Conservation (phyloP, 1,140 invertebrate genomes). For the Drosophila micromelanica region DNA sequence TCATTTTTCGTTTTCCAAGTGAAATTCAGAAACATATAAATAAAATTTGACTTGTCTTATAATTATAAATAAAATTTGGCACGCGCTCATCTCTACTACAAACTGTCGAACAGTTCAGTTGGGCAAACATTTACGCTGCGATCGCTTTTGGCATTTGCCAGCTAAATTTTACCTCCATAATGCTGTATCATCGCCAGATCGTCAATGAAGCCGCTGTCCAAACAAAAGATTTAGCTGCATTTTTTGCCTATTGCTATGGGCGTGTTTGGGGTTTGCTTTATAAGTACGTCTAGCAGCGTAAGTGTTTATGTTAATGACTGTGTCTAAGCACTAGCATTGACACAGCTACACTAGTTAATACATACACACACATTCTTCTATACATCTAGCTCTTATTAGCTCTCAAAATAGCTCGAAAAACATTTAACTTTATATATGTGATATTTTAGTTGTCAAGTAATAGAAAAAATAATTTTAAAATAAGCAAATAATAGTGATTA, state of each 20-base stretch:
- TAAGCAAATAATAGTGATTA: too few relatives aligned
- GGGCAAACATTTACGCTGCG: conserved; percentile 57
- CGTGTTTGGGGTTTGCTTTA: conserved; percentile 3
- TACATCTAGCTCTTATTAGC: neutral
- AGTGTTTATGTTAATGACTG: conserved; percentile 35
- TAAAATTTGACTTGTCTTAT: neutral
- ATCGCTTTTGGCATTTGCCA: conserved; percentile 57
- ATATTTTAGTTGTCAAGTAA: too few relatives aligned
- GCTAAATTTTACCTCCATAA: neutral
- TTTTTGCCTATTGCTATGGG: conserved; percentile 6
- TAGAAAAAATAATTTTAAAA: neutral
- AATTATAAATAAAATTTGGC: too few relatives aligned
- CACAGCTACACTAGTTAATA: conserved; percentile 1
- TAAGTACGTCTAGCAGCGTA: conserved; percentile 26
- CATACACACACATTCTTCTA: neutral
- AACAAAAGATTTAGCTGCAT: too few relatives aligned
- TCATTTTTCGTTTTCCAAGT: too few relatives aligned
- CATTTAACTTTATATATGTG: neutral
- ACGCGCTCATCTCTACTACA: too few relatives aligned
- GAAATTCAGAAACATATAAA: too few relatives aligned
- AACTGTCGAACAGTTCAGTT: conserved; percentile 16
- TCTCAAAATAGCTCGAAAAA: neutral
- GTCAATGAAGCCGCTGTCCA: conserved; percentile 36
- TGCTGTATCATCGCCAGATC: conserved; percentile 31
- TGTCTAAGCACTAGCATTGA: conserved; percentile 45